Conservation (phyloP, 2,113 vertebrate genomes). For the Pongo pygmaeus region DNA sequence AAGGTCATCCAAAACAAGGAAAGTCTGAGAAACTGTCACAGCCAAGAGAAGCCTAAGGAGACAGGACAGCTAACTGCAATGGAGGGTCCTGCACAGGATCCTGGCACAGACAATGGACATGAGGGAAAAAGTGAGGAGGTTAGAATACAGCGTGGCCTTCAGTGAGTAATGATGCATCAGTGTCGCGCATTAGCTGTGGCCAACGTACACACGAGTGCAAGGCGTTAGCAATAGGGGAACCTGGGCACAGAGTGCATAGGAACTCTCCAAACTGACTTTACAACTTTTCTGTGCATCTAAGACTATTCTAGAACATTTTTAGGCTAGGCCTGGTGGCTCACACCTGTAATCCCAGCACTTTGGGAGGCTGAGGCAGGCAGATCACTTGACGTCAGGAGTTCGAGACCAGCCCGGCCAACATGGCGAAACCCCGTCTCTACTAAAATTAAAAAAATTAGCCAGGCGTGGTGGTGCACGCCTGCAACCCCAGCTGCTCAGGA, state of each 20-base stretch:
- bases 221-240: fast-evolving
- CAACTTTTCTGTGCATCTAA: not conserved
- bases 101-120: fast-evolving
- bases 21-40: not conserved
- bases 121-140: too few species aligned
- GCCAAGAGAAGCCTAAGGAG: not conserved
- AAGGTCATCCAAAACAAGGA: not conserved
- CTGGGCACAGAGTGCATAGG: fast-evolving
- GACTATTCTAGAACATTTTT: not conserved
- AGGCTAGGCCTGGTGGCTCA: not conserved
- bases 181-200: not conserved
- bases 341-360: not conserved
- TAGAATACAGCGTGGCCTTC: fast-evolving
- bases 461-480: fast-evolving
- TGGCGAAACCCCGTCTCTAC: fast-evolving
- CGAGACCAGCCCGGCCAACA: not conserved
- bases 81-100: fast-evolving
- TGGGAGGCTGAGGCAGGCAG: not conserved
- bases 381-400: not conserved
- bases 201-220: fast-evolving
- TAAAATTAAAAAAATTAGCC: not conserved
- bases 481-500: not conserved
- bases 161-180: fast-evolving
- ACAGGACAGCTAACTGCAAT: not conserved
- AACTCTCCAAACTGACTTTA: not conserved